Percentiles rank a stretch among this genome's conserved stretches.
These are phyloP conservation scores for Anagrus nilaparvatae DNA, from an alignment of 1,140 invertebrate genomes.

Conservation along the genomic window DNA sequence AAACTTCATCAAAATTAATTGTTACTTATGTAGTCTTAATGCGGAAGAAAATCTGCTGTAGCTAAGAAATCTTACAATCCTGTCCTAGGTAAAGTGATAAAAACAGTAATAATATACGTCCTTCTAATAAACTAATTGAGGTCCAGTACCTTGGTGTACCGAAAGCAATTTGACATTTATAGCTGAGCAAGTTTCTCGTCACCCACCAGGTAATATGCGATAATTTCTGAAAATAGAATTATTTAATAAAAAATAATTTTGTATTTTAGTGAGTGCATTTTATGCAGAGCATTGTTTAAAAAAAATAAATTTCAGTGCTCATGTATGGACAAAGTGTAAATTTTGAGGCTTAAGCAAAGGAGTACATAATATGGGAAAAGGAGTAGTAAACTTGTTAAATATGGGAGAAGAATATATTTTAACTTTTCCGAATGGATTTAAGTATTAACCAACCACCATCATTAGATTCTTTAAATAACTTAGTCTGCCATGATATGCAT, in stretches of 20 bases:
- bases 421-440: slow-evolving; percentile 94
- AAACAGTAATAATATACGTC: too few relatives aligned
- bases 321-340: slow-evolving; percentile 97
- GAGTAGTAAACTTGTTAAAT: slow-evolving; percentile 70
- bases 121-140: slow-evolving; percentile 64
- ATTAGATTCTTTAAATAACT: slow-evolving; percentile 40
- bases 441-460: slow-evolving; percentile 40
- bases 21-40: slow-evolving; percentile 96
- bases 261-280: slow-evolving; percentile 82
- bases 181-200: slow-evolving; percentile 98
- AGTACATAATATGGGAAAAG: slow-evolving; percentile 77
- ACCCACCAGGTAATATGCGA: slow-evolving; percentile 73
- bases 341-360: slow-evolving; percentile 93
- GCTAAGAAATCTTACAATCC: slow-evolving; percentile 98
- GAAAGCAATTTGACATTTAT: slow-evolving; percentile 78
- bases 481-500: slow-evolving; percentile 66
- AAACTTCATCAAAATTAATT: too few relatives aligned
- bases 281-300: slow-evolving; percentile 91
- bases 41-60: slow-evolving; percentile 85
- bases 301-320: slow-evolving; percentile 82
- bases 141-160: slow-evolving; percentile 73
- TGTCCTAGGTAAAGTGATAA: slow-evolving; percentile 71
- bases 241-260: too few relatives aligned
- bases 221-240: too few relatives aligned
- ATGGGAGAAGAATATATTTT: slow-evolving; percentile 85